Evolutionary conservation across 2,888 invertebrate species (phyloP).

Genomic region (Eutolmus rufibarbis): DNA sequence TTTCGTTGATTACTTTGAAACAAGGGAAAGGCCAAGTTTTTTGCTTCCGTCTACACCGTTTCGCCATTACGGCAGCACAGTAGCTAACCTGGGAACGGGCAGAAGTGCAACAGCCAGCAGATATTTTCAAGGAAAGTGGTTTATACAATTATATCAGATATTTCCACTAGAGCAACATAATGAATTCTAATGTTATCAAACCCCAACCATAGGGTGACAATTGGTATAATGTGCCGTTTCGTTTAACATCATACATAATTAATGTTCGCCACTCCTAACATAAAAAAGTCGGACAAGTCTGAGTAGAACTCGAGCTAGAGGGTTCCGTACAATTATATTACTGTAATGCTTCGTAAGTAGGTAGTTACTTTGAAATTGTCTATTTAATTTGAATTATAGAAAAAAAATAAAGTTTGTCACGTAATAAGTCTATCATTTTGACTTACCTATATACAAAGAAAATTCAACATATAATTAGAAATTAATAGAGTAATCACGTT

Average conservation of each 20-base stretch:
- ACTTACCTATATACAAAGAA: too few relatives aligned
- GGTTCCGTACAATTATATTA: too few relatives aligned
- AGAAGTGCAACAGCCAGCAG: not conserved
- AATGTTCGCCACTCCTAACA: not conserved
- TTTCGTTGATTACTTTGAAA: not conserved
- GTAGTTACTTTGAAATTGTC: too few relatives aligned
- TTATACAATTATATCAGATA: not conserved
- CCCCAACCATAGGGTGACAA: not conserved
- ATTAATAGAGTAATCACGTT: too few relatives aligned
- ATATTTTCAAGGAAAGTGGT: not conserved
- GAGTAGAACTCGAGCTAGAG: too few relatives aligned
- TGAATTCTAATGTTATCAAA: not conserved
- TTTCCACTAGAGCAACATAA: not conserved
- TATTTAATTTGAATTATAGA: too few relatives aligned
- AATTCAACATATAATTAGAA: too few relatives aligned
- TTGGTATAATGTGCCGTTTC: not conserved
- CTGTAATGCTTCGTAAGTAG: too few relatives aligned
- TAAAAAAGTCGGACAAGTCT: too few relatives aligned
- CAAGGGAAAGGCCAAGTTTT: not conserved
- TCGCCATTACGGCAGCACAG: not conserved
- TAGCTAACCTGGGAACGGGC: not conserved
- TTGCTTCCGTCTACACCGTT: not conserved
- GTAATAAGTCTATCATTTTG: too few relatives aligned
- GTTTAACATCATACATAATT: not conserved
- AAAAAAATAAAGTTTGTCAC: too few relatives aligned